phyloP scores from a whole-genome alignment of 2,797 vertebrate species.

The Sorex maritimensis region DNA sequence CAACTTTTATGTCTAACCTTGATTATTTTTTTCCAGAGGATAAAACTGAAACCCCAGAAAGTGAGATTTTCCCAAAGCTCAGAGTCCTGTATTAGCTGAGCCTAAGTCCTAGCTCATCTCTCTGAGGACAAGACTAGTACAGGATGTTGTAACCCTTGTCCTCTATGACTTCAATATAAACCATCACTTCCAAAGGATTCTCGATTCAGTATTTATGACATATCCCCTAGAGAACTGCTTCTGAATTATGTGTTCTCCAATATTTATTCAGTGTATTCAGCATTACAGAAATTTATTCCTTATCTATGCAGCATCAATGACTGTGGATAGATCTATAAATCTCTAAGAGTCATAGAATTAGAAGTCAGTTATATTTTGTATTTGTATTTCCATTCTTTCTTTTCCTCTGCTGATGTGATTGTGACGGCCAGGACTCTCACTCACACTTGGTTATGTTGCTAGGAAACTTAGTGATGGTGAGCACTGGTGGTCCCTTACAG shows the following conservation, averaged over 20 bases:
- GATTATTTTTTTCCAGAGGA: background rate
- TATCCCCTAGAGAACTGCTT: background rate
- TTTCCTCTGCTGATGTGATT: no score
- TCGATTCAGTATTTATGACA: background rate
- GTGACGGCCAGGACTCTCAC: no score
- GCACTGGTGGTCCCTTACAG: no score
- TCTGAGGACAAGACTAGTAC: background rate
- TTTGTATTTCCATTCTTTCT: no score
- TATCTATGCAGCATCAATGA: background rate
- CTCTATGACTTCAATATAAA: accelerated
- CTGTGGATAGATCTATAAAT: background rate
- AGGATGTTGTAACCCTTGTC: accelerated
- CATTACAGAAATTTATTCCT: background rate
- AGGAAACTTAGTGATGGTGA: no score
- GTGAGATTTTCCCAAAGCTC: background rate
- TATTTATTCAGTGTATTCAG: background rate
- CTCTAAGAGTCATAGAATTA: background rate
- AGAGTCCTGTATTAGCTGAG: background rate
- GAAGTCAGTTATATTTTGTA: background rate
- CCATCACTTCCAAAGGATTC: background rate
- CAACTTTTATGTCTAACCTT: background rate
- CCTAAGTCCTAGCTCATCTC: background rate
- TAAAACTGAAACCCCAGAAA: constrained; percentile 14
- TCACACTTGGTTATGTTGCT: no score
- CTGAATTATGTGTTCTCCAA: background rate